Evolutionary conservation across 2,797 vertebrate genomes (phyloP).

Genomic region (Aeoliscus strigatus): DNA sequence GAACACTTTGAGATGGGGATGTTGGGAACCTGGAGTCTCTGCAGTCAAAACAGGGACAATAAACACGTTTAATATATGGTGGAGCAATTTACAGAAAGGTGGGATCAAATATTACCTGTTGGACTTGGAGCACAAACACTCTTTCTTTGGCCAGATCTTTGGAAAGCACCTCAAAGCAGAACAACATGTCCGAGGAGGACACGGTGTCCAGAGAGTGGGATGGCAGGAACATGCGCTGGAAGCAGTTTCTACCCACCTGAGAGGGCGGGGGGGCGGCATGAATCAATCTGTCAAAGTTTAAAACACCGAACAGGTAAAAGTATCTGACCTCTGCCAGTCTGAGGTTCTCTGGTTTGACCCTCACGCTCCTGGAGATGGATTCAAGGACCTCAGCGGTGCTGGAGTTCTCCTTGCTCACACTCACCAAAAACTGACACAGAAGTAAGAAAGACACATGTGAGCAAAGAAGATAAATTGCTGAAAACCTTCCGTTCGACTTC

Average conservation of each 20-base stretch:
- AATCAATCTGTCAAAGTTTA: background rate
- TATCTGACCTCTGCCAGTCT: slow-evolving; percentile 84
- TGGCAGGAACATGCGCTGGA: slow-evolving; percentile 85
- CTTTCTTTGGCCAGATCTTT: slow-evolving; percentile 91
- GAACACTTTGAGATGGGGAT: slow-evolving; percentile 90
- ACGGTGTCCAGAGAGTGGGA: slow-evolving; percentile 87
- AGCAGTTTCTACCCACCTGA: slow-evolving; percentile 88
- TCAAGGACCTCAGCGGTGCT: slow-evolving; percentile 90
- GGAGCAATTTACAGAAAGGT: background rate
- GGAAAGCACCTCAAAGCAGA: slow-evolving; percentile 95
- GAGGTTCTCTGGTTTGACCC: slow-evolving; percentile 89
- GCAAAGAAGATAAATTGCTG: background rate
- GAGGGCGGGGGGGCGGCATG: too few relatives aligned
- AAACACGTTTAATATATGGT: background rate
- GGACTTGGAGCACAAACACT: slow-evolving; percentile 87
- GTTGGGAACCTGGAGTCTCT: slow-evolving; percentile 93
- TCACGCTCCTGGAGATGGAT: slow-evolving; percentile 85
- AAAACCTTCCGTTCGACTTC: background rate
- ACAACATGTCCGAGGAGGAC: slow-evolving; percentile 83
- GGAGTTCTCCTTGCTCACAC: slow-evolving; percentile 96
- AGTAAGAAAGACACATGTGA: slow-evolving; percentile 1
- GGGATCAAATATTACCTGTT: slow-evolving; percentile 78
- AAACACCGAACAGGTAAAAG: background rate
- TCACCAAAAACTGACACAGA: slow-evolving; percentile 86
- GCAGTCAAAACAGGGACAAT: slow-evolving; percentile 7